Evolutionary conservation across 2,797 vertebrate genomes (phyloP).

Genomic region (Muraenolepis orangiensis): DNA sequence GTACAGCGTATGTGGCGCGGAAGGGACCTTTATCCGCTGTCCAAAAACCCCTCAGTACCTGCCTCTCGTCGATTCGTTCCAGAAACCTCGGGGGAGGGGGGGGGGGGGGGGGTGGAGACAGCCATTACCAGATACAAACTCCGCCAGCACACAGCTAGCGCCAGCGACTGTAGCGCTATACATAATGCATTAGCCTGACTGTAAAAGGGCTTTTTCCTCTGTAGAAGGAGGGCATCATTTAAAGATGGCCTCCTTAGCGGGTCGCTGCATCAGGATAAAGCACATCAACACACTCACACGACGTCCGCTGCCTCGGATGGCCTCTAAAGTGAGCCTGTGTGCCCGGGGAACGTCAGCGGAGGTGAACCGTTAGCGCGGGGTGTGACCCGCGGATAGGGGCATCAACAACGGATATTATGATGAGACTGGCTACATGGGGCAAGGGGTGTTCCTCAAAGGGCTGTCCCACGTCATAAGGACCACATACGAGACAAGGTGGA

Average conservation of each 20-base stretch:
- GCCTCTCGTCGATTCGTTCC: constrained; percentile 49
- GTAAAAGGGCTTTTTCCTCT: constrained; percentile 60
- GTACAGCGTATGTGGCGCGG: no score
- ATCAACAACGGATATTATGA: no score
- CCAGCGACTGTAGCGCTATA: constrained; percentile 52
- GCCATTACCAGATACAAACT: constrained; percentile 42
- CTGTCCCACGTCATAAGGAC: constrained; percentile 20
- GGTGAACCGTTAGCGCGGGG: no score
- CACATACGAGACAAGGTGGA: constrained; percentile 24
- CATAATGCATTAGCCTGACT: constrained; percentile 53
- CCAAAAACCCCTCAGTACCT: constrained; percentile 15
- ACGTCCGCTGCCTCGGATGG: no score
- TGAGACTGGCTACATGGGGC: no score
- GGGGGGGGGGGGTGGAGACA: no score
- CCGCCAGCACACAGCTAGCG: constrained; percentile 36
- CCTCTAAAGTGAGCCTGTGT: no score
- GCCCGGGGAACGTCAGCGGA: no score
- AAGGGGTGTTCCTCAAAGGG: neutral
- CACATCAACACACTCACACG: no score
- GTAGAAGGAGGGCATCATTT: constrained; percentile 47
- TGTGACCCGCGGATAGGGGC: neutral
- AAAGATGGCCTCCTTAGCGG: constrained; percentile 34
- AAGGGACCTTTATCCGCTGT: constrained; percentile 12
- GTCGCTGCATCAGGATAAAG: no score
- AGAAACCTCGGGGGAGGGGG: constrained; percentile 24